Conservation (phyloP, 1,140 invertebrate species). For the Megathymus violae region DNA sequence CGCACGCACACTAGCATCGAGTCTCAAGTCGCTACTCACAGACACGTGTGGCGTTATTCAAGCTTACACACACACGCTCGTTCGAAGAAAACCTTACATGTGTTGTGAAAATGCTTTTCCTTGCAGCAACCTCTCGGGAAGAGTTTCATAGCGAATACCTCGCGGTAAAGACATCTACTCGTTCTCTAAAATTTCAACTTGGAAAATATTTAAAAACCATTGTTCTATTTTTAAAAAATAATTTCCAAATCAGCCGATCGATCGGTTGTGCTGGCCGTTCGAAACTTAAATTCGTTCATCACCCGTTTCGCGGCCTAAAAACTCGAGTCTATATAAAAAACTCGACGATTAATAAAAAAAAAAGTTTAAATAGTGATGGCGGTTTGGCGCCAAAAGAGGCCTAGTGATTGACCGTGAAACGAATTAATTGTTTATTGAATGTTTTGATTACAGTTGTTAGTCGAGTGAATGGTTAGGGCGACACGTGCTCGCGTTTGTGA, state of each 20-base stretch:
- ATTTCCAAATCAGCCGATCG: constrained; percentile 52
- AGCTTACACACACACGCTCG: constrained; percentile 49
- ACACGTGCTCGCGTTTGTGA: constrained; percentile 72
- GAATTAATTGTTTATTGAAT: constrained; percentile 62
- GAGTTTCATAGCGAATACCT: constrained; percentile 84
- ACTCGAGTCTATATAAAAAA: constrained; percentile 36
- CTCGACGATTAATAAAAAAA: constrained; percentile 55
- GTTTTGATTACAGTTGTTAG: constrained; percentile 55
- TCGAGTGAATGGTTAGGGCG: constrained; percentile 43
- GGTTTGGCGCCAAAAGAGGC: constrained; percentile 58
- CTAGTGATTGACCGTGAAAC: constrained; percentile 49
- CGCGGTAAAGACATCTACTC: constrained; percentile 82
- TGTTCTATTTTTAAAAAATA: constrained; percentile 40
- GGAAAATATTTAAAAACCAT: constrained; percentile 51
- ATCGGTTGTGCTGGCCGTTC: constrained; percentile 57
- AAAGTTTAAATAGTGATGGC: constrained; percentile 46
- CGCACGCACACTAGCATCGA: constrained; percentile 53
- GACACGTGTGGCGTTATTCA: constrained; percentile 50
- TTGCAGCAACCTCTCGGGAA: constrained; percentile 82
- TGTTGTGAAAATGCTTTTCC: constrained; percentile 83
- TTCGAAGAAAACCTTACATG: constrained; percentile 78
- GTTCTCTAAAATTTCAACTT: constrained; percentile 68
- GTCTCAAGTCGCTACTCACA: constrained; percentile 58
- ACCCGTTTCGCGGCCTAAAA: constrained; percentile 68
- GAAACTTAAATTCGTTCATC: constrained; percentile 68